A percentile compares a stretch with the other conserved stretches of the same genome.
These are phyloP conservation scores for Papilio gigon DNA, from an alignment of 2,888 invertebrate species.

Conservation along the genomic window DNA sequence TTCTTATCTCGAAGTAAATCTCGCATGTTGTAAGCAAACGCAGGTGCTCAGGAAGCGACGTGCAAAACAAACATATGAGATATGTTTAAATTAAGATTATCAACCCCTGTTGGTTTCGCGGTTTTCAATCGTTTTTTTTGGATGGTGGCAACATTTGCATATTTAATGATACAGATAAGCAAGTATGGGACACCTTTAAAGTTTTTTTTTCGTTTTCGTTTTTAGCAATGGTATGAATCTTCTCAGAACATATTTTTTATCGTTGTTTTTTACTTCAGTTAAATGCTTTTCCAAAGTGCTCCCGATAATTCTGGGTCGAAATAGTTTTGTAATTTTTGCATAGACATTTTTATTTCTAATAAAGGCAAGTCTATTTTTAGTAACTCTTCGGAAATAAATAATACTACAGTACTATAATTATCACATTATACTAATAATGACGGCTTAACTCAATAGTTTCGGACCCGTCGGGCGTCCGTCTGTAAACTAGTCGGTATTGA, in stretches of 20 bases:
- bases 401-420: too few relatives aligned
- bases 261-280: neutral
- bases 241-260: conserved; percentile 7
- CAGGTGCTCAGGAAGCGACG: conserved; percentile 42
- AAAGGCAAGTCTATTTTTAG: too few relatives aligned
- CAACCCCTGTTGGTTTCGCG: conserved; percentile 16
- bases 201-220: neutral
- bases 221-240: neutral
- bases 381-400: too few relatives aligned
- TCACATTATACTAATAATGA: too few relatives aligned
- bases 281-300: neutral
- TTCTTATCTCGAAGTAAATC: conserved; percentile 70
- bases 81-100: conserved; percentile 27
- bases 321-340: neutral
- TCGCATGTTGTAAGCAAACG: conserved; percentile 49
- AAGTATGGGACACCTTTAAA: neutral
- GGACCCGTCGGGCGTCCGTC: too few relatives aligned
- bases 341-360: neutral
- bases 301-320: neutral
- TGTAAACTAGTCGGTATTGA: neutral
- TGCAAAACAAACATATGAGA: conserved; percentile 20
- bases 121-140: neutral
- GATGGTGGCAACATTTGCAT: neutral
- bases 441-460: too few relatives aligned
- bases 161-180: neutral